phyloP scores from a whole-genome alignment of 2,888 invertebrate species.

The Liodrosophila aerea region DNA sequence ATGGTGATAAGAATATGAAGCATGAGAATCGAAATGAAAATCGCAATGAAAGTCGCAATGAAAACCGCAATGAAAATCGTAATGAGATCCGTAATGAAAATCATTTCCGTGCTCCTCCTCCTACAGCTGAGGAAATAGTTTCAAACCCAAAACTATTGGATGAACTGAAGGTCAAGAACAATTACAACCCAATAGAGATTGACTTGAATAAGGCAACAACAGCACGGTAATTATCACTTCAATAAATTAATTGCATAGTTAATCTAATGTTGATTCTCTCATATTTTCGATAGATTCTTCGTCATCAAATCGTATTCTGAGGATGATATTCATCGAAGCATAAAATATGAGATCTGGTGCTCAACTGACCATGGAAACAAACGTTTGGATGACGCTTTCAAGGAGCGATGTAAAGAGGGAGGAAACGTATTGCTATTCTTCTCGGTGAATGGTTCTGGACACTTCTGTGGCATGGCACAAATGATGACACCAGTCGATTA shows the following conservation, averaged over 20 bases:
- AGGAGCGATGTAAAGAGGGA: slow-evolving; percentile 90
- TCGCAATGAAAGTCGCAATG: too few relatives aligned
- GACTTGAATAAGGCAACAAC: slow-evolving; percentile 85
- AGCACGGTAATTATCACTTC: slow-evolving; percentile 79
- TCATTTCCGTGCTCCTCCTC: slow-evolving; percentile 41
- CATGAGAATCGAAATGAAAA: too few relatives aligned
- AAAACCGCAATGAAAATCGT: too few relatives aligned
- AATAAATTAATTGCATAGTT: neutral
- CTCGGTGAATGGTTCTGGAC: slow-evolving; percentile 98
- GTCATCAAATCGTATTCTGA: slow-evolving; percentile 99
- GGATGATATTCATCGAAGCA: slow-evolving; percentile 98
- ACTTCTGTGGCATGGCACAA: slow-evolving; percentile 99
- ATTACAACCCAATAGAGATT: slow-evolving; percentile 96
- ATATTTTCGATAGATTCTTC: slow-evolving; percentile 89
- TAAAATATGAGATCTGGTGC: slow-evolving; percentile 99
- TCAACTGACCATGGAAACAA: slow-evolving; percentile 99
- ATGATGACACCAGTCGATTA: slow-evolving; percentile 98
- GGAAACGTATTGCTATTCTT: slow-evolving; percentile 95
- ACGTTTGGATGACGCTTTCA: slow-evolving; percentile 94
- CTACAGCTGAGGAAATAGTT: slow-evolving; percentile 54
- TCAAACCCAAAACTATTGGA: slow-evolving; percentile 81
- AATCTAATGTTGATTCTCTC: neutral
- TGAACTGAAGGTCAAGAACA: slow-evolving; percentile 94
- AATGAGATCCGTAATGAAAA: slow-evolving; percentile 70
- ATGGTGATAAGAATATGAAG: slow-evolving; percentile 54